phyloP scores from a whole-genome alignment of 37 sponge, comb jelly and placozoan genomes.

The Theonella swinhoei region DNA sequence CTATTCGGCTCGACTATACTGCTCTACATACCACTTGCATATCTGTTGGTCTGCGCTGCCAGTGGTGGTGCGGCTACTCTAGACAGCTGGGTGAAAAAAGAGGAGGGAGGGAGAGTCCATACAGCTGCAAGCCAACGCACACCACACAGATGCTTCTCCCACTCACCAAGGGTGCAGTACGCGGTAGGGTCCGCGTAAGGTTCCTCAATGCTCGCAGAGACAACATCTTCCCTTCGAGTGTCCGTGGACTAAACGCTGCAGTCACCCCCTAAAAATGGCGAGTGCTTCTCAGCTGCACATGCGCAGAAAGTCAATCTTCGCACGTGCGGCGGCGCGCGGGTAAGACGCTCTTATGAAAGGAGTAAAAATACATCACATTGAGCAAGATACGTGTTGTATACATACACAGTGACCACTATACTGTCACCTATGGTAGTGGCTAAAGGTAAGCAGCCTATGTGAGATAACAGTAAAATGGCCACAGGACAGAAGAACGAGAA shows the following conservation, averaged over 20 bases:
- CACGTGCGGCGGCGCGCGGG: not conserved
- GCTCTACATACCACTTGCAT: slow-evolving; percentile 44
- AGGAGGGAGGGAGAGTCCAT: too few species aligned
- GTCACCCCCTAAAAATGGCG: slow-evolving; percentile 20
- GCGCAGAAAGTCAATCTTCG: not conserved
- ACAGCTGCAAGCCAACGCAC: too few species aligned
- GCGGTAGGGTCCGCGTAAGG: slow-evolving; percentile 17
- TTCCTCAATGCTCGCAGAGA: slow-evolving; percentile 51
- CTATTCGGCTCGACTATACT: not conserved
- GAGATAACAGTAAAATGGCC: not conserved
- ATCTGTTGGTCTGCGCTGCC: slow-evolving; percentile 13
- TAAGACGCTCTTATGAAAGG: not conserved
- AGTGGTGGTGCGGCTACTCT: slow-evolving; percentile 7
- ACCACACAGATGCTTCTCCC: not conserved
- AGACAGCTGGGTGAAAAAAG: slow-evolving; percentile 11
- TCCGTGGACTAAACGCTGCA: not conserved
- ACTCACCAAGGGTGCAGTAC: slow-evolving; percentile 21
- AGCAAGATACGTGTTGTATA: not conserved
- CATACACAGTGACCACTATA: not conserved
- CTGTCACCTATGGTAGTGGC: not conserved
- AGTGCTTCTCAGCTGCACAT: slow-evolving; percentile 4
- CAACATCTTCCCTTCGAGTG: slow-evolving; percentile 36
- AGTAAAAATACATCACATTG: slow-evolving; percentile 2
- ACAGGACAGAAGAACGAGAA: not conserved
- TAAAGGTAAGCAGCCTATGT: not conserved